Evolutionary conservation across 2,888 invertebrate genomes (phyloP).

Genomic region (Caenorhabditis drosophilae): DNA sequence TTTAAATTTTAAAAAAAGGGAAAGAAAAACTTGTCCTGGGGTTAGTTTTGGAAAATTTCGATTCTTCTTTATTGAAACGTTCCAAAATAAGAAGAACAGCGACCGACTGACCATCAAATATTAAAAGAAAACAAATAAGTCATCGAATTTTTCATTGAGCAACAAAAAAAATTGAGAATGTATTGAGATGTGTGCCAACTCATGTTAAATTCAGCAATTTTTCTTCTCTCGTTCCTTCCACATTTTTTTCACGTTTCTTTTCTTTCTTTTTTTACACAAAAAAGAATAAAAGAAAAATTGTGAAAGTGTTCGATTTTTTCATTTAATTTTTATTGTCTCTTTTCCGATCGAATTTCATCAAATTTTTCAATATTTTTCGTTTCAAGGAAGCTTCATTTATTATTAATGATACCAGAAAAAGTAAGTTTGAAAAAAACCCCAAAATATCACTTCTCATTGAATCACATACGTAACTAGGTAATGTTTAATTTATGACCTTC

Average conservation of each 20-base stretch:
- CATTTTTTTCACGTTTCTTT: slow-evolving; percentile 1
- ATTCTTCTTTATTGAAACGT: not conserved
- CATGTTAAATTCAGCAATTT: no score
- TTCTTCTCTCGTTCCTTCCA: slow-evolving; percentile 1
- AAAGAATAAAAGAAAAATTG: no score
- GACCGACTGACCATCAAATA: not conserved
- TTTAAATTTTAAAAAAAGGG: not conserved
- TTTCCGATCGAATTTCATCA: slow-evolving; percentile 1
- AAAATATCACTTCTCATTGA: no score
- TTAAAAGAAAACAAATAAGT: not conserved
- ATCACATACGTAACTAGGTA: no score
- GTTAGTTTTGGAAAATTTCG: not conserved
- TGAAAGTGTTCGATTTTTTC: slow-evolving; percentile 8
- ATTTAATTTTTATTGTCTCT: not conserved
- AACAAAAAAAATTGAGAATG: no score
- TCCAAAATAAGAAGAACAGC: not conserved
- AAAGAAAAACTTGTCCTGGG: not conserved
- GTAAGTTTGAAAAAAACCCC: no score
- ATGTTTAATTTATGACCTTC: no score
- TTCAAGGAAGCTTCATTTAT: slow-evolving; percentile 24
- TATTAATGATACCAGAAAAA: slow-evolving; percentile 23
- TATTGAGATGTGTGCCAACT: no score
- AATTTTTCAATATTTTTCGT: slow-evolving; percentile 28
- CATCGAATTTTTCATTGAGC: not conserved
- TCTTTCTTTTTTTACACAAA: slow-evolving; percentile 1